Evolutionary conservation across 2,888 invertebrate species (phyloP), one percentile per base, ranked within the genome.

Genomic region (Toxonevra muliebris): DNA sequence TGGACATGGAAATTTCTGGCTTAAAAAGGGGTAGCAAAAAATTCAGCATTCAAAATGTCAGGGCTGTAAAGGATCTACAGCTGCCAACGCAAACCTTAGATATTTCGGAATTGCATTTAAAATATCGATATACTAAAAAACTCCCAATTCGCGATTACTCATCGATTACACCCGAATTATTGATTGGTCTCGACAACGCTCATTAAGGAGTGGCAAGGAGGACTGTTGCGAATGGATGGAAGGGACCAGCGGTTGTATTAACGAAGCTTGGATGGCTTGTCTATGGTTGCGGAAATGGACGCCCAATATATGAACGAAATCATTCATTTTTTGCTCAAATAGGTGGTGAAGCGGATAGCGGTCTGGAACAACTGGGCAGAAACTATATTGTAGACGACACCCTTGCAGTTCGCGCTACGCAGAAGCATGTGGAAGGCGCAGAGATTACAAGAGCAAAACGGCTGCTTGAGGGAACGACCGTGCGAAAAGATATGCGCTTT

Each of bases 1-100:
- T 69, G 10, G 48, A 63, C 8, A 17, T 71, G 17, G 63, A 69
- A 48, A 68, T 73, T 11, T 72, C 69, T 1, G 72, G 71, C 15
- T 19, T 55, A 3, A 13, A 59, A 12, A 41, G 43, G 15, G 20
- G 50, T 15, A 57, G 57, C 17, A 70, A 43, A 42, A 58, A 41
- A 11, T 73, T 66, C 42, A 17, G 55, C 12, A 30, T 73, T 40
- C 61, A 40, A 40, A 67, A 69, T 45, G 66, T 71, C 11, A 64
- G 69, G 43, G 70, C 71, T 1, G 65, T 69, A 2, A 59, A 52
- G 11, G 65, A 69, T 43, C 57, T 71, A 8, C 48, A 57, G 12
- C n/a, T 65, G 52, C 69, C 69, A 12, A 43, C 59, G 45, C 69
- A 71, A 48, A 61, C 69, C 1, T 17, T 71, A 11, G 50, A 68